A percentile compares a stretch with the other conserved stretches of the same genome.
These are phyloP conservation scores for Pseudochaenichthys georgianus DNA, from an alignment of 2,797 vertebrate species.

Conservation along the genomic window DNA sequence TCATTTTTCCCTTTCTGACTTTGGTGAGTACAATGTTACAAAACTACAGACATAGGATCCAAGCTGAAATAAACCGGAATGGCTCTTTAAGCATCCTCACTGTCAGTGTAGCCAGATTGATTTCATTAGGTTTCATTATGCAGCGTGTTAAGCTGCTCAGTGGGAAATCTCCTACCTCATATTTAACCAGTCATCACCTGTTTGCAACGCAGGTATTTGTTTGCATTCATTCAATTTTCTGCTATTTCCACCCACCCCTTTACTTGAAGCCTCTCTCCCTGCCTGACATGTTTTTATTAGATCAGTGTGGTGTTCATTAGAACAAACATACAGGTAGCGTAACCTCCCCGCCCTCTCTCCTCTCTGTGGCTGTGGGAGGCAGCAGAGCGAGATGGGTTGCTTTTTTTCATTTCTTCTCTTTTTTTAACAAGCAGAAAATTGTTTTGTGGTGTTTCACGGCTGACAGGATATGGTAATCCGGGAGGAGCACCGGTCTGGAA, in stretches of 20 bases:
- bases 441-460: conserved; percentile 91
- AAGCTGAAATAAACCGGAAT: neutral
- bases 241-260: conserved; percentile 52
- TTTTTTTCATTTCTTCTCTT: conserved; percentile 40
- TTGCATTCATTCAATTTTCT: conserved; percentile 48
- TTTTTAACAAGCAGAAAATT: conserved; percentile 87
- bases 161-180: conserved; percentile 21
- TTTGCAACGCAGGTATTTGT: conserved; percentile 50
- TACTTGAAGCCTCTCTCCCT: conserved; percentile 31
- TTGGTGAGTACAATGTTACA: neutral
- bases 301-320: conserved; percentile 71
- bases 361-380: conserved; percentile 64
- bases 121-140: conserved; percentile 23
- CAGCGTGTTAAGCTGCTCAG: conserved; percentile 23
- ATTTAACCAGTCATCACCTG: conserved; percentile 55
- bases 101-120: neutral
- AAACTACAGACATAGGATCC: neutral
- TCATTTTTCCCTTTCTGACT: neutral
- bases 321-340: conserved; percentile 74
- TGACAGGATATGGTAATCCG: conserved; percentile 94
- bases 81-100: neutral
- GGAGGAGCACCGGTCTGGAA: conserved; percentile 92
- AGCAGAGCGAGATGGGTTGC: conserved; percentile 64
- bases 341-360: conserved; percentile 68
- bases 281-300: conserved; percentile 75